Conservation (phyloP, 1,140 invertebrate species). For the Acromyrmex charruanus region DNA sequence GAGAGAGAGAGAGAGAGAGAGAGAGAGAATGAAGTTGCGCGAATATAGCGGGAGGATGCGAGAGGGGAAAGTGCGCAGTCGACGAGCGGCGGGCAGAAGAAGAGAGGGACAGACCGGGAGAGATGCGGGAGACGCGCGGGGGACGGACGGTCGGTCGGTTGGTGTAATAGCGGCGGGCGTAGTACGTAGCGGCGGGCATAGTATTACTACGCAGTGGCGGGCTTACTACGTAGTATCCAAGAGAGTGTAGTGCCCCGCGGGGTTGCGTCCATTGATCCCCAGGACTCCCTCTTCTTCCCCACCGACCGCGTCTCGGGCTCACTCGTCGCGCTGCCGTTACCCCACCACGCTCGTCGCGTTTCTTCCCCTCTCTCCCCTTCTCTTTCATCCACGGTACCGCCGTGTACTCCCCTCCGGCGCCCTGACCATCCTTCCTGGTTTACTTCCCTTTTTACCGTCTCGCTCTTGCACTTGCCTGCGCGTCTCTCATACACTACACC, state of each 20-base stretch:
- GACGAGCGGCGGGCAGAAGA: conserved; percentile 4
- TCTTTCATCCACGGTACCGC: background rate
- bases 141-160: conserved; percentile 22
- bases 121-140: conserved; percentile 19
- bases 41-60: conserved; percentile 1
- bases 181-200: conserved; percentile 74
- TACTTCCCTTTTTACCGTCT: conserved; percentile 61
- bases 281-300: conserved; percentile 49
- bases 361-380: conserved; percentile 22
- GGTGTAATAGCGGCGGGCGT: conserved; percentile 72
- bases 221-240: conserved; percentile 78
- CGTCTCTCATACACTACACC: conserved; percentile 13
- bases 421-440: conserved; percentile 47
- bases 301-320: conserved; percentile 30
- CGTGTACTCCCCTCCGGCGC: conserved; percentile 13
- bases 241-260: conserved; percentile 78
- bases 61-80: conserved; percentile 50
- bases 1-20: conserved; percentile 9
- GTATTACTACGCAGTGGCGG: conserved; percentile 76
- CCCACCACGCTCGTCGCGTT: conserved; percentile 38
- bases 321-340: conserved; percentile 17
- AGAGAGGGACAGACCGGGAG: background rate
- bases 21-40: conserved; percentile 26
- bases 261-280: conserved; percentile 82
- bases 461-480: conserved; percentile 40